Base-by-base conservation (phyloP, 2,113 vertebrate species). In the Scortum barcoo region DNA sequence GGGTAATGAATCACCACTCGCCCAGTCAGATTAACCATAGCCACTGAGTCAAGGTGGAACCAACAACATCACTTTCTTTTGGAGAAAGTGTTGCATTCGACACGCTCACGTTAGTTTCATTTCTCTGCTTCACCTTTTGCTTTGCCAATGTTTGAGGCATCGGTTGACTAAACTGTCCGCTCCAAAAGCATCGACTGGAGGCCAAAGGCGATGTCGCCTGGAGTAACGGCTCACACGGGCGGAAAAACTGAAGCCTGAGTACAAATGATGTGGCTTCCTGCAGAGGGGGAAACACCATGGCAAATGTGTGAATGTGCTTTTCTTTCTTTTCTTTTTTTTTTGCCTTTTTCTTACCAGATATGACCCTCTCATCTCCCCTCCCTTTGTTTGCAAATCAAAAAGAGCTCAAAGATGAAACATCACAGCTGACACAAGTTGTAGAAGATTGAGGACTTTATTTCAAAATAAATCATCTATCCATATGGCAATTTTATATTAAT, bases 181-280 rank as follows among this genome's bases (percentile, higher is more conserved):
- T 88, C 66, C 72, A 67, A 38, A 36, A 44, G 62, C 38, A 62
- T 83, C 26, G 33, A 46, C 69, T 50, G 26, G 50, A 51, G 51
- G 40, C 70, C 63, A 63, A 16, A 72, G 74, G 48, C 51, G 9
- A 38, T 72, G 85, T 66, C 83, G 56, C 78, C 66, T 72, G 66
- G 58, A 85, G 58, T 78, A 90, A 92, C 74, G 83, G 87, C 87
- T 85, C 63, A 56, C 22, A 54, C 4, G 24, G 58, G 78, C 72
- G 80, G 81, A 87, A 84, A 87, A 84, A 86, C 66, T 78, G 65
- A 86, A 76, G 80, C 51, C 75, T 61, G 65, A 84, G 81, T 78
- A 77, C 62, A 91, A 91, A 91, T 89, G 76, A 90, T 86, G 91
- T 86, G 86, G 90, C 86, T 94, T 94, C 91, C 93, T 94, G 91